These are phyloP conservation scores for Aurelia sp. DNA, from an alignment of 30 jellyfish, hydroid and myxozoan species.

Conservation along the genomic window DNA sequence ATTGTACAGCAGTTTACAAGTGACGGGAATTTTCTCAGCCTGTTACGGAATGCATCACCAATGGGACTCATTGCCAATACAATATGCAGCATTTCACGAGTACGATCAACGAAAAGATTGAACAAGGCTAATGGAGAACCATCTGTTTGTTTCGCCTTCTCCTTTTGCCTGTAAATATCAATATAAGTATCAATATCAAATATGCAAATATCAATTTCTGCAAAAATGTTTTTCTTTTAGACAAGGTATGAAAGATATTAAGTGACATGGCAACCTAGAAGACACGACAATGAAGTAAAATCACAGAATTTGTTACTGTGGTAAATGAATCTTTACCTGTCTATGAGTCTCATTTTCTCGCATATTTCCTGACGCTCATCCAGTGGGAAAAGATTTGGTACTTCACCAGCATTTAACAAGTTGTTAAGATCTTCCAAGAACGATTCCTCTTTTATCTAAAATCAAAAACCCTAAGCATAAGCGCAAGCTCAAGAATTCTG, in stretches of 20 bases:
- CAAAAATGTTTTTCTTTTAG: no score
- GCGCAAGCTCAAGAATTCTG: no score
- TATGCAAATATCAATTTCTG: no score
- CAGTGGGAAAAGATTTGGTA: conserved; percentile 91
- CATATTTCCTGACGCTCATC: conserved; percentile 98
- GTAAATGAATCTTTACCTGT: conserved; percentile 55
- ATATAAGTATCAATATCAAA: no score
- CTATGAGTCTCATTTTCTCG: conserved; percentile 96
- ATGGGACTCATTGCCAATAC: conserved; percentile 99
- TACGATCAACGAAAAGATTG: conserved; percentile 90
- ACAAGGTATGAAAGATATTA: no score
- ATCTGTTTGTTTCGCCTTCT: conserved; percentile 93
- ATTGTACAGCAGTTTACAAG: conserved; percentile 94
- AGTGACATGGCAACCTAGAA: no score
- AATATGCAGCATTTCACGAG: conserved; percentile 97
- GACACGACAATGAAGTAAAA: no score
- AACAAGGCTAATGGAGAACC: conserved; percentile 97
- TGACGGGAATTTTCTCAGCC: conserved; percentile 96
- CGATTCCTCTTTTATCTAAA: conserved; percentile 94
- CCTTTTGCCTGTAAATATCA: conserved; percentile 80
- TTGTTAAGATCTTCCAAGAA: conserved; percentile 93
- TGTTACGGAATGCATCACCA: conserved; percentile 98
- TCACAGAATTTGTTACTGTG: no score
- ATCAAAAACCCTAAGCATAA: no score
- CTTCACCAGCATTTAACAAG: conserved; percentile 98